Conservation (phyloP, 2,797 vertebrate genomes). For the Thalassophryne amazonica region DNA sequence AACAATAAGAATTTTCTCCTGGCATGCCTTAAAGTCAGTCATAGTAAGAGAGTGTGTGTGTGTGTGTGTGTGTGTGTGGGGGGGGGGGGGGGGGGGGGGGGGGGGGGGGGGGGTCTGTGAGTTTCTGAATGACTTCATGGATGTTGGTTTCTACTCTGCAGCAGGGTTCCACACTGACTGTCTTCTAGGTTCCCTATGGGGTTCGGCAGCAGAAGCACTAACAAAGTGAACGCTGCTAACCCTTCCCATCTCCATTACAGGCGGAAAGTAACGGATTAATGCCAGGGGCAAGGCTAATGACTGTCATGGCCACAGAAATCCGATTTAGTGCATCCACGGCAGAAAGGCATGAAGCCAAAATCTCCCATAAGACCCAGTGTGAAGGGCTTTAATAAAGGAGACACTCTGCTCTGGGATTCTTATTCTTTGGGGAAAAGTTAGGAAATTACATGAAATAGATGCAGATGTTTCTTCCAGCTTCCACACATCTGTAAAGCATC, state of each 20-base stretch:
- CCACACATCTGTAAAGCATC: too few species aligned
- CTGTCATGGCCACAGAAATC: constrained; percentile 79
- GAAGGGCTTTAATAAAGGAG: constrained; percentile 73
- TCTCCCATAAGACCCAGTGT: constrained; percentile 76
- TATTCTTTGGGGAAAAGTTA: constrained; percentile 39
- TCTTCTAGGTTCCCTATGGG: constrained; percentile 40
- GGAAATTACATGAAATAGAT: constrained; percentile 26
- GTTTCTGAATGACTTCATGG: too few species aligned
- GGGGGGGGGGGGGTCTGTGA: not conserved
- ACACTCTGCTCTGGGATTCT: constrained; percentile 42
- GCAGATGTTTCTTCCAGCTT: too few species aligned
- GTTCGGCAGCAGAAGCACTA: constrained; percentile 39
- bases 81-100: not conserved
- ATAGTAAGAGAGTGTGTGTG: too few species aligned
- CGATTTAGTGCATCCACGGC: constrained; percentile 77
- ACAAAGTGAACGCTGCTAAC: constrained; percentile 50
- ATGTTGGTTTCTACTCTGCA: constrained; percentile 9
- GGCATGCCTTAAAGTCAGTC: too few species aligned
- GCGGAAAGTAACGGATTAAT: constrained; percentile 78
- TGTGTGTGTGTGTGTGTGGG: too few species aligned
- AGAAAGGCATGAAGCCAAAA: constrained; percentile 78
- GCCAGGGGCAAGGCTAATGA: constrained; percentile 79
- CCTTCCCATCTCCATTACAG: constrained; percentile 74
- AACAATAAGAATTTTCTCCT: too few species aligned
- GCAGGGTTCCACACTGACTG: constrained; percentile 29